These are phyloP conservation scores for Lithobates sylvaticus DNA, from an alignment of 2,797 vertebrate species.

Conservation along the genomic window DNA sequence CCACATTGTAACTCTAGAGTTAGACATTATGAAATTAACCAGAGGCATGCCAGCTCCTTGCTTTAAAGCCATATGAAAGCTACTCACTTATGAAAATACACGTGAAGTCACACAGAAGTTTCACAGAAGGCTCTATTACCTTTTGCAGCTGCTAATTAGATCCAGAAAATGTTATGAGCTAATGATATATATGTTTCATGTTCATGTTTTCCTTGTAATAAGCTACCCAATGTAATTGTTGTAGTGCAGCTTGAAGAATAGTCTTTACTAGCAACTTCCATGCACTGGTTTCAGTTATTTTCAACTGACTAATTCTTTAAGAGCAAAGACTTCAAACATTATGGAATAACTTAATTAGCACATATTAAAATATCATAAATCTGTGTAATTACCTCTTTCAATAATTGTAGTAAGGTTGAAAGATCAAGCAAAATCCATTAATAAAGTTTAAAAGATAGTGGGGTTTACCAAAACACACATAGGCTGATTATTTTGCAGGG, in stretches of 20 bases:
- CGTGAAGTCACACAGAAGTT: constrained; percentile 60
- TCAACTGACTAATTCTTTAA: constrained; percentile 7
- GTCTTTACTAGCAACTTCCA: constrained; percentile 20
- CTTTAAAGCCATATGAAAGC: constrained; percentile 69
- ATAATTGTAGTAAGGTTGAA: constrained; percentile 13
- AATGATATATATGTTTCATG: constrained; percentile 56
- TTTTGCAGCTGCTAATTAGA: constrained; percentile 66
- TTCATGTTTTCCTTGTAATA: constrained; percentile 47
- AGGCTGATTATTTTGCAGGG: too few relatives aligned
- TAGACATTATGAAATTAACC: constrained; percentile 77
- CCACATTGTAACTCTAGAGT: constrained; percentile 73
- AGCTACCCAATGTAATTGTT: constrained; percentile 41
- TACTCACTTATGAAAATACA: constrained; percentile 68
- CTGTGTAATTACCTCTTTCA: constrained; percentile 17
- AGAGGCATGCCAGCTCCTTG: constrained; percentile 69
- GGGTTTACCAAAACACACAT: too few relatives aligned
- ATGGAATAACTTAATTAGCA: constrained; percentile 26
- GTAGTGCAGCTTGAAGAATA: constrained; percentile 25
- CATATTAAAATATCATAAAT: constrained; percentile 31
- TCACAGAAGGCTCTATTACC: constrained; percentile 58
- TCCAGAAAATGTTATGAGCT: constrained; percentile 69
- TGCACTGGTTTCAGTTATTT: constrained; percentile 18
- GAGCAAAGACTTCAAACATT: constrained; percentile 11
- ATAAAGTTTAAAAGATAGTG: background rate
- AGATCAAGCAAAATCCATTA: constrained; percentile 6